Conservation (phyloP, 2,797 vertebrate genomes). For the Scyliorhinus canicula region DNA sequence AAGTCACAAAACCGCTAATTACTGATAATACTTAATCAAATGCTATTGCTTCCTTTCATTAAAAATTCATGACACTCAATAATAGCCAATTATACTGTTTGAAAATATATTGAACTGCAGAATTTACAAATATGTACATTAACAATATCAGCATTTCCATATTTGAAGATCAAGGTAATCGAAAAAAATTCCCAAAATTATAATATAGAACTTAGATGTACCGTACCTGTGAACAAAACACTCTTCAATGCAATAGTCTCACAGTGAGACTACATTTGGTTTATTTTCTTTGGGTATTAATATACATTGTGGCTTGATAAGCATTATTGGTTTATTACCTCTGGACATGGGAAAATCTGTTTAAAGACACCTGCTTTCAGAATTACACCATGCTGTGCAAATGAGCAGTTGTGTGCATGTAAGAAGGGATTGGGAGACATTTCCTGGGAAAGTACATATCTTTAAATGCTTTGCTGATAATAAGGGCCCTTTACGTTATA, state of each 20-base stretch:
- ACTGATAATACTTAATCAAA: not conserved
- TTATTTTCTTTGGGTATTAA: not conserved
- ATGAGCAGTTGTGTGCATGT: not conserved
- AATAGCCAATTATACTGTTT: not conserved
- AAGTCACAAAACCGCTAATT: not conserved
- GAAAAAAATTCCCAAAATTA: not conserved
- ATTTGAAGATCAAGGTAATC: not conserved
- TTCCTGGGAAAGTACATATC: not conserved
- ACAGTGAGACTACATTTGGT: not conserved
- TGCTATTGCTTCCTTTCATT: not conserved
- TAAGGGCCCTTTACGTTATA: not conserved
- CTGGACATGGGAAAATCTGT: not conserved
- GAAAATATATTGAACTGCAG: not conserved
- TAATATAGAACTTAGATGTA: not conserved
- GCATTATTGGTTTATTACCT: not conserved
- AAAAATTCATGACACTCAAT: not conserved
- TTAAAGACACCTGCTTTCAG: constrained; percentile 9
- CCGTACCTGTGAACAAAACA: constrained; percentile 1
- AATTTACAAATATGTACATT: not conserved
- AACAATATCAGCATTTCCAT: not conserved
- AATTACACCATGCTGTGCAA: not conserved
- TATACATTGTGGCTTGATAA: not conserved
- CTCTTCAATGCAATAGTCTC: not conserved
- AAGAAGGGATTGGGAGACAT: not conserved
- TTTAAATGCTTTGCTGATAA: not conserved